Evolutionary conservation across 1,140 invertebrate genomes (phyloP).

Genomic region (Scylla paramamosain): DNA sequence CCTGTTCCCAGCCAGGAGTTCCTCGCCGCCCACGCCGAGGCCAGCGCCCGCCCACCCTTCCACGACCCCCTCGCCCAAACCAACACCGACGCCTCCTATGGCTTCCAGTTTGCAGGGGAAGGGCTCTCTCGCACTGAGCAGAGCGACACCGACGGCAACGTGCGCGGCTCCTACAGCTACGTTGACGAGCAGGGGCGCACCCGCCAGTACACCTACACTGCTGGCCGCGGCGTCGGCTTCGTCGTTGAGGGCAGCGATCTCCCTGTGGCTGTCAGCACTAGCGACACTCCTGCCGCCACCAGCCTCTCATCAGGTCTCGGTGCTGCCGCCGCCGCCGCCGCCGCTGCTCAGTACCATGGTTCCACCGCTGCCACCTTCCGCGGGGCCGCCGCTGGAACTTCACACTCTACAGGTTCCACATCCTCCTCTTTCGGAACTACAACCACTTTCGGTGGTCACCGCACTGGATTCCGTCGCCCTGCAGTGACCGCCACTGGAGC

Average conservation of each 20-base stretch:
- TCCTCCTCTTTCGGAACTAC: neutral
- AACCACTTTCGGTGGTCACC: neutral
- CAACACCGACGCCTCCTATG: slow-evolving; percentile 76
- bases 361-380: neutral
- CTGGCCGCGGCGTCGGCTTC: slow-evolving; percentile 75
- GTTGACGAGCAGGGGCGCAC: slow-evolving; percentile 78
- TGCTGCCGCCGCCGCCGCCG: neutral
- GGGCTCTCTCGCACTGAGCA: slow-evolving; percentile 77
- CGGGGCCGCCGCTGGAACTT: too few relatives aligned
- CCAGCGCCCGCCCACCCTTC: slow-evolving; percentile 64
- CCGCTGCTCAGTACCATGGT: neutral
- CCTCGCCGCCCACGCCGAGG: slow-evolving; percentile 63
- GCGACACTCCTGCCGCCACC: slow-evolving; percentile 53
- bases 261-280: slow-evolving; percentile 36
- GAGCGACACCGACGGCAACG: slow-evolving; percentile 78
- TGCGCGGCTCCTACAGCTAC: slow-evolving; percentile 79
- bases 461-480: slow-evolving; percentile 21
- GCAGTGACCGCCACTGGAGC: neutral
- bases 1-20: slow-evolving; percentile 68
- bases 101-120: slow-evolving; percentile 78
- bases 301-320: slow-evolving; percentile 36
- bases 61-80: slow-evolving; percentile 69
- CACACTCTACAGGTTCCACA: neutral
- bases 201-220: slow-evolving; percentile 72
- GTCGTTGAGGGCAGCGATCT: slow-evolving; percentile 74